These are phyloP conservation scores for Coreius guichenoti DNA, from an alignment of 2,797 vertebrate species.

Conservation along the genomic window DNA sequence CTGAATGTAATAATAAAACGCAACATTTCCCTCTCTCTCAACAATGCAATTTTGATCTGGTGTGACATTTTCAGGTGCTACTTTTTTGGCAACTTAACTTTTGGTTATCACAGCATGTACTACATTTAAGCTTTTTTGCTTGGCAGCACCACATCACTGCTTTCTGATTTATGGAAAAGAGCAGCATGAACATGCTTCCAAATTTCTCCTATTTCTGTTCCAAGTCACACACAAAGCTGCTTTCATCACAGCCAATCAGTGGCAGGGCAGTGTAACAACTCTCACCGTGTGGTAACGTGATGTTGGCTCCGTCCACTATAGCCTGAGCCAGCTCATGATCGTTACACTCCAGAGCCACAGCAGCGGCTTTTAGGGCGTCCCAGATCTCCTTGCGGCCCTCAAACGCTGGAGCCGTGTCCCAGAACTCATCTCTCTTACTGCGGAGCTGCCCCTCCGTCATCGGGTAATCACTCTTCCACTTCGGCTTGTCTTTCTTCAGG, in stretches of 20 bases:
- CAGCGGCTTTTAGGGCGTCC: constrained; percentile 95
- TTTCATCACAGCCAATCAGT: not conserved
- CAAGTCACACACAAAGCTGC: not conserved
- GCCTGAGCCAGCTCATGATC: constrained; percentile 97
- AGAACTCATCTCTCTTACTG: constrained; percentile 97
- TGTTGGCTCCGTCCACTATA: constrained; percentile 95
- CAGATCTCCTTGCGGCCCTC: constrained; percentile 99
- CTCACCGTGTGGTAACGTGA: constrained; percentile 95
- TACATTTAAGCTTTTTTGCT: not conserved
- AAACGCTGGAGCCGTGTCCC: constrained; percentile 97
- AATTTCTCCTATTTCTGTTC: not conserved
- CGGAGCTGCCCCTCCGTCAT: constrained; percentile 98
- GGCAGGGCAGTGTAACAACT: too few species aligned
- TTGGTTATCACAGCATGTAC: not conserved
- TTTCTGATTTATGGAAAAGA: not conserved
- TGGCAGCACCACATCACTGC: not conserved
- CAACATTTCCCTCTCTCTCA: too few species aligned
- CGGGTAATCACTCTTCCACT: constrained; percentile 99
- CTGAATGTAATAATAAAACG: not conserved
- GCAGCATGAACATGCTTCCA: not conserved
- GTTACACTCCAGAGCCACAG: constrained; percentile 90
- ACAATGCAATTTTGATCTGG: too few species aligned
- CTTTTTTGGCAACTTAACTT: not conserved
- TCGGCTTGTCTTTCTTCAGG: constrained; percentile 93
- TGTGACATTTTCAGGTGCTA: not conserved